Evolutionary conservation across 1,140 invertebrate species (phyloP).

Genomic region (Nautilus pompilius): DNA sequence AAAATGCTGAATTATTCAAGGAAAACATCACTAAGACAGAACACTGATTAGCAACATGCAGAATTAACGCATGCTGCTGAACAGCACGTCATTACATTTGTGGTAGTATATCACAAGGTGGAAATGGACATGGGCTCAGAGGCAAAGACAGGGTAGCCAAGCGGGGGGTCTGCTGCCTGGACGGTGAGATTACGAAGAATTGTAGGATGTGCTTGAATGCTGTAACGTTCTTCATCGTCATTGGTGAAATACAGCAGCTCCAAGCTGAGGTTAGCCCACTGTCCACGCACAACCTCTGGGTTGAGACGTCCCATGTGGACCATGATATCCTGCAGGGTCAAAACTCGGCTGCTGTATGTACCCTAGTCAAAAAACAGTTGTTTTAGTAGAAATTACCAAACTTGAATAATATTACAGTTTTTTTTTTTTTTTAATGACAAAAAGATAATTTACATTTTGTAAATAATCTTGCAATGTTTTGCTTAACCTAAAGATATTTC

Average conservation of each 20-base stretch:
- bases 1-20: no score
- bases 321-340: conserved; percentile 52
- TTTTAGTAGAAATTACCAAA: no score
- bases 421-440: no score
- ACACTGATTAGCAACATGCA: no score
- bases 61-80: no score
- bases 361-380: conserved; percentile 33
- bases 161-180: conserved; percentile 60
- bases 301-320: conserved; percentile 56
- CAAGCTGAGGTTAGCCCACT: conserved; percentile 60
- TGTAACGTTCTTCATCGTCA: conserved; percentile 63
- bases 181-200: conserved; percentile 59
- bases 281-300: conserved; percentile 54
- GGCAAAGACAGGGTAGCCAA: conserved; percentile 60
- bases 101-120: conserved; percentile 24
- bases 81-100: no score
- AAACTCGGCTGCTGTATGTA: conserved; percentile 53
- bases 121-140: conserved; percentile 46
- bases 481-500: no score
- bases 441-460: no score
- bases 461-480: no score
- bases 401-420: no score
- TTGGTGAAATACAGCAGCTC: conserved; percentile 62
- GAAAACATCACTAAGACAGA: no score
- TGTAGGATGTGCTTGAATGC: conserved; percentile 60